Base-by-base conservation (phyloP, 2,113 vertebrate species). In the Esox niger region DNA sequence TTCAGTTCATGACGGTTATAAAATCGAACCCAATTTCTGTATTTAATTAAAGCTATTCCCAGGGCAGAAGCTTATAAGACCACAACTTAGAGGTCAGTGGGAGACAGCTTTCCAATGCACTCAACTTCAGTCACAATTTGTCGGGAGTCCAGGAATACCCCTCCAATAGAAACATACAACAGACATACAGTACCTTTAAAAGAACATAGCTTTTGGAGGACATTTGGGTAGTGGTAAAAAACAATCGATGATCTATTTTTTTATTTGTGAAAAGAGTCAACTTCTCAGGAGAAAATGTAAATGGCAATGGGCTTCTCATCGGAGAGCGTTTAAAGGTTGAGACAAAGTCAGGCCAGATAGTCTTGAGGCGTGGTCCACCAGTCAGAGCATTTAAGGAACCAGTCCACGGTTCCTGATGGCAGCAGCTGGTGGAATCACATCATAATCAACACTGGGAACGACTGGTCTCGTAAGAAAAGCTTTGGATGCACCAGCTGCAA, bases 21-120 rank as follows among this genome's bases (percentile, higher is more conserved):
- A 86, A 82, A 88, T 88, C 82, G 67, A 87, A 84, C 29, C 68
- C 78, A 82, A 85, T 86, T 80, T 82, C 83, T 85, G 64, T n/a
- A 66, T 83, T 79, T 89, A 88, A 87, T 86, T 83, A 84, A 86
- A 85, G 79, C 69, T 63, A 75, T 79, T 83, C 74, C 80, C 81
- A 49, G 17, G 69, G 80, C 21, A 33, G 17, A 38, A 23, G 20
- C 21, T 52, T 80, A 70, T 31, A 67, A 79, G 82, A 79, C 79
- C 78, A 74, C 75, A 76, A 75, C 72, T 81, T 82, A 70, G 66
- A 79, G 83, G 76, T 82, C 79, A 81, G 64, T 71, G 60, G 43
- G 20, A 64, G 80, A 82, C 82, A 78, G 74, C 33, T 80, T 84
- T 81, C 81, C 80, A 72, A 78, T 85, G 70, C 57, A 2, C 66